These are phyloP conservation scores for Eupithecia insigniata DNA, from an alignment of 2,888 invertebrate species.

Conservation along the genomic window DNA sequence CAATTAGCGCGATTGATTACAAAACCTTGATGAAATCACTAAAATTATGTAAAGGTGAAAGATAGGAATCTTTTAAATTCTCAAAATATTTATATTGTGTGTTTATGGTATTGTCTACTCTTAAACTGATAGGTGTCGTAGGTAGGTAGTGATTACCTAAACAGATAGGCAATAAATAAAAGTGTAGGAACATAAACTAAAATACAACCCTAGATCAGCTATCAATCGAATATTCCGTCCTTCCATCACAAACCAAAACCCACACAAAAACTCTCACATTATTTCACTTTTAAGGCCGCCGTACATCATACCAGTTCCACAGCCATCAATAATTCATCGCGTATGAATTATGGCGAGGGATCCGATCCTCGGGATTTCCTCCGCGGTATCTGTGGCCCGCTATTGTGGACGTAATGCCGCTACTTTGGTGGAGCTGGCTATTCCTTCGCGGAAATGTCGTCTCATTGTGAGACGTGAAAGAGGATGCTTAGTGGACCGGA, in stretches of 20 bases:
- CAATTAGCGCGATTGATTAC: constrained; percentile 18
- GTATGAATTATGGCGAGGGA: constrained; percentile 63
- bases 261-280: constrained; percentile 24
- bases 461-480: constrained; percentile 27
- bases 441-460: constrained; percentile 20
- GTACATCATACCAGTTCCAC: constrained; percentile 47
- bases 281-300: constrained; percentile 33
- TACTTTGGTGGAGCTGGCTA: constrained; percentile 29
- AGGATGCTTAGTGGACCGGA: constrained; percentile 24
- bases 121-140: not conserved
- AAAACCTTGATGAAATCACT: not conserved
- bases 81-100: not conserved
- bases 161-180: too few relatives aligned
- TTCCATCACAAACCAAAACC: not conserved
- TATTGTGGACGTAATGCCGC: constrained; percentile 37
- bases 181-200: not conserved
- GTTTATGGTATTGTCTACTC: not conserved
- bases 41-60: not conserved
- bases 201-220: not conserved
- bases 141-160: too few relatives aligned
- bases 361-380: constrained; percentile 62
- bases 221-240: not conserved
- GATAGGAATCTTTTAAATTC: not conserved
- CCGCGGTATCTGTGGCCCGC: constrained; percentile 39
- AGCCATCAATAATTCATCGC: constrained; percentile 75